phyloP scores from a whole-genome alignment of 2,888 invertebrate genomes.

The Cantharis lateralis region DNA sequence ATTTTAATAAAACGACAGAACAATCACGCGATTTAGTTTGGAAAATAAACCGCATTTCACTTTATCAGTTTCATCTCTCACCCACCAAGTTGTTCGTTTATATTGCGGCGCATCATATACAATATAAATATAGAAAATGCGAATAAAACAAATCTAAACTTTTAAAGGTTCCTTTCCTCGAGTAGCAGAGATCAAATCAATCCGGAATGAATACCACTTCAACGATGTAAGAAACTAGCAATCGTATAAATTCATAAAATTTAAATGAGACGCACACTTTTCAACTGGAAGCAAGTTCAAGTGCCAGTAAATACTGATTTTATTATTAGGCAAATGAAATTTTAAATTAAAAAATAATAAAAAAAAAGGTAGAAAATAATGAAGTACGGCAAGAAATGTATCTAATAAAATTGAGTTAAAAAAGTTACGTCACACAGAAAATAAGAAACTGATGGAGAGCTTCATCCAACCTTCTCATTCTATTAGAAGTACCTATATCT shows the following conservation, averaged over 20 bases:
- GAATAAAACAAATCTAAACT: background rate
- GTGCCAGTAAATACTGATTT: background rate
- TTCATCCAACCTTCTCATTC: background rate
- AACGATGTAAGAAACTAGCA: background rate
- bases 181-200: background rate
- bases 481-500: slow-evolving; percentile 1
- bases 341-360: background rate
- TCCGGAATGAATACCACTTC: background rate
- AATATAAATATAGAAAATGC: background rate
- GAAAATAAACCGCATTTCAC: background rate
- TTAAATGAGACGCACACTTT: background rate
- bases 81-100: background rate
- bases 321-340: background rate
- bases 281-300: background rate
- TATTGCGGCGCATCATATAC: background rate
- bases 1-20: slow-evolving; percentile 13
- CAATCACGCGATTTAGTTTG: background rate
- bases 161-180: background rate
- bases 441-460: background rate
- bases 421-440: background rate
- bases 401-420: background rate
- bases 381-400: background rate
- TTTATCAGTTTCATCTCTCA: background rate
- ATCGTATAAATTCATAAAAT: background rate
- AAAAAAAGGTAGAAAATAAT: background rate